Evolutionary conservation across 2,113 vertebrate genomes (phyloP).

Genomic region (Prochilodus magdalenae): DNA sequence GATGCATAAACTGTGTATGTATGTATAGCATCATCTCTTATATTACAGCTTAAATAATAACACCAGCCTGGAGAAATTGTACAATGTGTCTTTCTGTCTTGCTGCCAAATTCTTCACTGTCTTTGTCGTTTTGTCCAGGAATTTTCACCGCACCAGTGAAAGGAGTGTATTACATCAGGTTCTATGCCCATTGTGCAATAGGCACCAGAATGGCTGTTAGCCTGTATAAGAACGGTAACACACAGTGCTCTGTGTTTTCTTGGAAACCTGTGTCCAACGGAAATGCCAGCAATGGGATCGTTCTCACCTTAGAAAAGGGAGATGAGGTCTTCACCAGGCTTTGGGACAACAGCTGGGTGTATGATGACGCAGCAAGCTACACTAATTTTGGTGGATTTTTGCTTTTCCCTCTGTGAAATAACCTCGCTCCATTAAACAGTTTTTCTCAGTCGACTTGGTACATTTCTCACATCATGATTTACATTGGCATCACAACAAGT

Average conservation of each 20-base stretch:
- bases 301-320: conserved; percentile 41
- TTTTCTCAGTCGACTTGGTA: no score
- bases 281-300: conserved; percentile 41
- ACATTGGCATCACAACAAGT: no score
- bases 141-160: conserved; percentile 60
- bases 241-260: conserved; percentile 24
- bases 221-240: conserved; percentile 27
- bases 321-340: conserved; percentile 38
- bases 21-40: no score
- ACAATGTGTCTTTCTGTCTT: no score
- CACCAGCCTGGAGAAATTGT: no score
- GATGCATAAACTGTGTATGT: no score
- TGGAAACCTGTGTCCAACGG: neutral
- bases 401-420: conserved; percentile 36
- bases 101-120: neutral
- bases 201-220: neutral
- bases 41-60: no score
- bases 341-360: conserved; percentile 51
- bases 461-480: no score
- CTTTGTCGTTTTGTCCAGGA: conserved; percentile 23
- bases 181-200: conserved; percentile 51
- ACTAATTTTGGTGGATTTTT: conserved; percentile 49
- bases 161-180: conserved; percentile 59
- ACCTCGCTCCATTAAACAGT: no score
- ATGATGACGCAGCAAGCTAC: conserved; percentile 18